Evolutionary conservation across 1,140 invertebrate species (phyloP).

Genomic region (Steinernema khuongi): DNA sequence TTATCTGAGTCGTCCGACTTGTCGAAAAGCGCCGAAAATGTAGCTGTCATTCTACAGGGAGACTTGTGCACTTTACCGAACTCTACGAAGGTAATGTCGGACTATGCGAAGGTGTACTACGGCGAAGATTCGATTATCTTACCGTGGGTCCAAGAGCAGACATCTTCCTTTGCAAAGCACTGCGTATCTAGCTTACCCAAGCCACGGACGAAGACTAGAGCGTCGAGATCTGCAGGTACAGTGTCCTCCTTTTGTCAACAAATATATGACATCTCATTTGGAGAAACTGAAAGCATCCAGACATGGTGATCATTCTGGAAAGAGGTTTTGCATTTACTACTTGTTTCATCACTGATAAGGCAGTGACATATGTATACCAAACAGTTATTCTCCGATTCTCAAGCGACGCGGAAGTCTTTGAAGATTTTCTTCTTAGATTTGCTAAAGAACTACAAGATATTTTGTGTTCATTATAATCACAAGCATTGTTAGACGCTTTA

Average conservation of each 20-base stretch:
- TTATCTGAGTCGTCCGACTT: not conserved
- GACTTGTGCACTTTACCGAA: not conserved
- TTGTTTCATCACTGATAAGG: no score
- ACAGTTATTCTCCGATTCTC: no score
- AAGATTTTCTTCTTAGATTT: no score
- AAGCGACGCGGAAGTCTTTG: no score
- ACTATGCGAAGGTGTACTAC: not conserved
- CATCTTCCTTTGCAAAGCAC: not conserved
- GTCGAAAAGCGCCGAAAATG: not conserved
- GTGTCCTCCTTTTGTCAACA: not conserved
- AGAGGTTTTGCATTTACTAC: no score
- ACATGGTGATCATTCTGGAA: no score
- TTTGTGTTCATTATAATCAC: no score
- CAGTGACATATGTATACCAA: no score
- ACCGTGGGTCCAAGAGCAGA: not conserved
- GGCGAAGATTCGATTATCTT: not conserved
- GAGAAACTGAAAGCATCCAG: no score
- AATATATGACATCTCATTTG: not conserved
- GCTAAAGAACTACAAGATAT: no score
- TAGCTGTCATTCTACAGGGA: not conserved
- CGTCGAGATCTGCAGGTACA: not conserved
- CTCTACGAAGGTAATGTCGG: not conserved
- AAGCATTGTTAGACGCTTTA: no score
- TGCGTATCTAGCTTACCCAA: not conserved
- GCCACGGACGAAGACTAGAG: not conserved